Base-by-base conservation (phyloP, 2,888 invertebrate genomes). In the Crocallis elinguaria region DNA sequence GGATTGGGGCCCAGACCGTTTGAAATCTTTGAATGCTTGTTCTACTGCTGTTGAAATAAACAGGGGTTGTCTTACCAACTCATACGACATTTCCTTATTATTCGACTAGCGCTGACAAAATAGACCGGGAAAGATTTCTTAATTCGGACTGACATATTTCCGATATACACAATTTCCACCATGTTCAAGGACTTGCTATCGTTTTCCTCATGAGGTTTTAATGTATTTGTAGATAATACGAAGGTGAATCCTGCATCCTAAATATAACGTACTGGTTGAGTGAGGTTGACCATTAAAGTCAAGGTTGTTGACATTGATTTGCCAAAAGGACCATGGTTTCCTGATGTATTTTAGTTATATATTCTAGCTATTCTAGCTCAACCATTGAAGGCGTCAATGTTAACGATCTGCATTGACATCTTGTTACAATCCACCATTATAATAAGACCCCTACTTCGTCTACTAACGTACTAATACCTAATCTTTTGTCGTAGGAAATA, bases 401-500 rank as follows among this genome's bases (percentile, higher is more conserved):
- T n/a, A n/a, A n/a, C n/a, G n/a, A n/a, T n/a, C n/a, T n/a, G n/a
- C n/a, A n/a, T n/a, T n/a, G n/a, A n/a, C n/a, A n/a, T n/a, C n/a
- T n/a, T n/a, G n/a, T n/a, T n/a, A n/a, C n/a, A n/a, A n/a, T n/a
- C n/a, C n/a, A n/a, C n/a, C n/a, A n/a, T n/a, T n/a, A n/a, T n/a
- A n/a, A n/a, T n/a, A n/a, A n/a, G n/a, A n/a, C n/a, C n/a, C n/a
- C n/a, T n/a, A n/a, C n/a, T n/a, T n/a, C n/a, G n/a, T n/a, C n/a
- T n/a, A n/a, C n/a, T n/a, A n/a, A n/a, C n/a, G n/a, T 2, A 25
- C 42, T 25, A 46, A 56, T 48, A 43, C 19, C 60, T 30, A 59
- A 49, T 45, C 48, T 63, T 69, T 12, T 75, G 63, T 49, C 60
- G 8, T 64, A 98, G 97, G 99, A 99, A 92, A 89, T 99, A 77